Evolutionary conservation across 2,113 vertebrate species (phyloP).

Genomic region (Boulengeromyrus knoepffleri): DNA sequence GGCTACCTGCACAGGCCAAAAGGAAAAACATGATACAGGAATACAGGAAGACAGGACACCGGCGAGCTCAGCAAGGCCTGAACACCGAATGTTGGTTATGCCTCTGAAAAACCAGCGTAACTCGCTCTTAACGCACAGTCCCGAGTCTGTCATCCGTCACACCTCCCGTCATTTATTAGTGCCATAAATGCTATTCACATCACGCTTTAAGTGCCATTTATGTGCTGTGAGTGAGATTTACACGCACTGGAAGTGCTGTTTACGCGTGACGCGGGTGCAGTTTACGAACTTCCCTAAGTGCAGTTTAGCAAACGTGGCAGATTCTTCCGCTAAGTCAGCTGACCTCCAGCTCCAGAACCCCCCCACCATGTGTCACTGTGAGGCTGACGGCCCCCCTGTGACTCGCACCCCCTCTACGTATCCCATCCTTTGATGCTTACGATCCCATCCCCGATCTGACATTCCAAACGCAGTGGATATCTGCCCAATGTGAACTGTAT

Average conservation of each 20-base stretch:
- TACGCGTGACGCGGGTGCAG: background rate
- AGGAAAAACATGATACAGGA: background rate
- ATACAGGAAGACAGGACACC: background rate
- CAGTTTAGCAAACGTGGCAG: background rate
- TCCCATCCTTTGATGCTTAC: slow-evolving; percentile 72
- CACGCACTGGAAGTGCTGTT: background rate
- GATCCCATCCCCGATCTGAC: slow-evolving; percentile 78
- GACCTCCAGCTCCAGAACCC: slow-evolving; percentile 74
- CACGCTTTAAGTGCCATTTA: background rate
- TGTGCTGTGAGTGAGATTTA: background rate
- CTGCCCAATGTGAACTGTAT: background rate
- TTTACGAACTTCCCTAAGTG: background rate
- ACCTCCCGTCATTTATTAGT: background rate
- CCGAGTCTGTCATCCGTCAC: background rate
- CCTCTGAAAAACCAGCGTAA: background rate
- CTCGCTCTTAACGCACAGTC: background rate
- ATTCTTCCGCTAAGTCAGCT: background rate
- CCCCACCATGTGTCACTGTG: slow-evolving; percentile 68
- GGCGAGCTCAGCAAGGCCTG: background rate
- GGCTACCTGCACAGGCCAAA: slow-evolving; percentile 58
- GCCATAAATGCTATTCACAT: background rate
- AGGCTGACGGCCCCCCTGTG: slow-evolving; percentile 67
- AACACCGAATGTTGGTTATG: background rate
- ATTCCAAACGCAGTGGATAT: background rate
- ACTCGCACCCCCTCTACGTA: slow-evolving; percentile 75